A percentile compares a stretch with the other conserved stretches of the same genome.
These are phyloP conservation scores for Drosophila pachea DNA, from an alignment of 1,140 invertebrate species.

Conservation along the genomic window DNA sequence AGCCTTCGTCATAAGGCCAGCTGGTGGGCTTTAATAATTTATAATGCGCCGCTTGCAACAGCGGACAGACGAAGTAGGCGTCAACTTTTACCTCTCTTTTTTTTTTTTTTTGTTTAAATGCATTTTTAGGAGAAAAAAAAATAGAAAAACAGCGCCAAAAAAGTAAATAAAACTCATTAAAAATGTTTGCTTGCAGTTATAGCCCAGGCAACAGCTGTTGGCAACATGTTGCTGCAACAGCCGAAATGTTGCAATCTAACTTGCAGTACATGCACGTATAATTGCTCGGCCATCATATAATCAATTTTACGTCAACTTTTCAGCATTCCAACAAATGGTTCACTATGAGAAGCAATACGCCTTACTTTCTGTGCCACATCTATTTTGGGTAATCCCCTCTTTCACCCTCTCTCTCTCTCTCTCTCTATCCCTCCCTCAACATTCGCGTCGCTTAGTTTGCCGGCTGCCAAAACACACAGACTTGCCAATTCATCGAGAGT, in stretches of 20 bases:
- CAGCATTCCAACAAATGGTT: conserved; percentile 24
- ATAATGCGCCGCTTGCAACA: conserved; percentile 16
- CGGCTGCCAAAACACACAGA: conserved; percentile 15
- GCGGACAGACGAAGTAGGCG: conserved; percentile 31
- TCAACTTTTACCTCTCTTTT: conserved; percentile 32
- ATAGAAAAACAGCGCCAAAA: conserved; percentile 11
- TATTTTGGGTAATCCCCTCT: conserved; percentile 34
- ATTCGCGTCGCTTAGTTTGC: neutral
- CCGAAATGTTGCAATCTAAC: conserved; percentile 37
- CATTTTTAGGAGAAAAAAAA: conserved; percentile 8
- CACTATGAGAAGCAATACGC: conserved; percentile 28
- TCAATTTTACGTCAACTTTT: conserved; percentile 46
- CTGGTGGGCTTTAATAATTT: neutral
- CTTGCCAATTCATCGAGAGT: conserved; percentile 41
- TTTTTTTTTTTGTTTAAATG: conserved; percentile 16
- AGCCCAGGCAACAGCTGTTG: conserved; percentile 20
- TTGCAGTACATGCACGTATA: conserved; percentile 14
- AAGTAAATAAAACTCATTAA: conserved; percentile 50
- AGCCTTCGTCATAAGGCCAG: neutral
- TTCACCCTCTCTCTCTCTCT: neutral
- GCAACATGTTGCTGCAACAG: conserved; percentile 53
- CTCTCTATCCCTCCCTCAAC: no score
- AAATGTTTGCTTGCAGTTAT: conserved; percentile 52
- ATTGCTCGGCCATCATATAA: conserved; percentile 35
- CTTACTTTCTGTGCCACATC: conserved; percentile 8